Percentiles rank a stretch among this genome's conserved stretches.
Conservation (phyloP, 1,140 invertebrate species). For the Whitmania pigra region DNA sequence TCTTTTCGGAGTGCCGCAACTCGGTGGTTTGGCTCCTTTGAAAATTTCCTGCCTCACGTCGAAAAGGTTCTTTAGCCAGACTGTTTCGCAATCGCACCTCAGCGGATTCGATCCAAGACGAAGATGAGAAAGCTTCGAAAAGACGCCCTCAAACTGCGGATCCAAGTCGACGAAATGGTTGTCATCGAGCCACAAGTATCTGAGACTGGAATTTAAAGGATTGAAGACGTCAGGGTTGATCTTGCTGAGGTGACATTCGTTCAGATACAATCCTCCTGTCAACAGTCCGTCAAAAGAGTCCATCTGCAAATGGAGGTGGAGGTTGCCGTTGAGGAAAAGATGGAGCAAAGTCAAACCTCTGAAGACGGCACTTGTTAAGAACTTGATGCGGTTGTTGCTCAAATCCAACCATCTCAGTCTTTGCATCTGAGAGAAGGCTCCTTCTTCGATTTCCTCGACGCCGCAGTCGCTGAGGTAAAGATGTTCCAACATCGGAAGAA, state of each 20-base stretch:
- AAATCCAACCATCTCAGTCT: conserved; percentile 39
- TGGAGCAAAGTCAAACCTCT: conserved; percentile 36
- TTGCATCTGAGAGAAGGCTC: conserved; percentile 35
- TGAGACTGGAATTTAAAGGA: conserved; percentile 36
- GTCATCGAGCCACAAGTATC: conserved; percentile 36
- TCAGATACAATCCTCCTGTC: conserved; percentile 37
- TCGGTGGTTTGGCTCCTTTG: conserved; percentile 30
- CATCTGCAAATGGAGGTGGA: conserved; percentile 32
- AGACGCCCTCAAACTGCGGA: conserved; percentile 31
- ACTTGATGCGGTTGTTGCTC: conserved; percentile 37
- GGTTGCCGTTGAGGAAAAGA: conserved; percentile 39
- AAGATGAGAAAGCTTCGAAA: conserved; percentile 34
- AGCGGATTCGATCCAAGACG: conserved; percentile 37
- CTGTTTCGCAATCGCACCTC: conserved; percentile 39
- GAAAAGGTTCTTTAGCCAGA: conserved; percentile 37
- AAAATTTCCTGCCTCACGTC: conserved; percentile 29
- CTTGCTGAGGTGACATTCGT: conserved; percentile 34
- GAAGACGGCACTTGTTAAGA: conserved; percentile 36
- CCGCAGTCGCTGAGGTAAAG: conserved; percentile 39
- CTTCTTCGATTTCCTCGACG: conserved; percentile 36
- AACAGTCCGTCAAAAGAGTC: conserved; percentile 36
- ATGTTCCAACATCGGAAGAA: conserved; percentile 32
- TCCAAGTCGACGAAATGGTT: conserved; percentile 36
- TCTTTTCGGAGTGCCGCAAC: conserved; percentile 32
- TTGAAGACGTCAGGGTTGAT: conserved; percentile 33